Conservation (phyloP, 2,113 vertebrate genomes). For the Pungitius pungitius region DNA sequence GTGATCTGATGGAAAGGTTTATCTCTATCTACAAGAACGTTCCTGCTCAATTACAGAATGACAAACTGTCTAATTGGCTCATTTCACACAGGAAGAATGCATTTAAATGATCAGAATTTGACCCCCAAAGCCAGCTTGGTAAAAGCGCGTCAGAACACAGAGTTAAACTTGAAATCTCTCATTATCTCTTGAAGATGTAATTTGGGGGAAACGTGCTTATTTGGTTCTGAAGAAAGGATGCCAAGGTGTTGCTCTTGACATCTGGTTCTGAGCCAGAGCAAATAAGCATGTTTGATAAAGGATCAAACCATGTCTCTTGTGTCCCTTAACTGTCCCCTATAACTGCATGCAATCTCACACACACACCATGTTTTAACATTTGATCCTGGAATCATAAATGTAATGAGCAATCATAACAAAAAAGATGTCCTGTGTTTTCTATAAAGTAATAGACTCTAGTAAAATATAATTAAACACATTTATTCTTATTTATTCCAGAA, state of each 20-base stretch:
- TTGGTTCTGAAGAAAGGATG: not conserved
- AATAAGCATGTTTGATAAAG: not conserved
- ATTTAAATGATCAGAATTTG: not conserved
- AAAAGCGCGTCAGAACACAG: too few species aligned
- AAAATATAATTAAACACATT: too few species aligned
- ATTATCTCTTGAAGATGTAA: too few species aligned
- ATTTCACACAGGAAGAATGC: not conserved
- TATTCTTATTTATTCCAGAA: conserved; percentile 9
- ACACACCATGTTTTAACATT: not conserved
- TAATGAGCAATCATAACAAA: not conserved
- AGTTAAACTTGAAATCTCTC: not conserved
- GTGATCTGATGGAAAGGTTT: not conserved
- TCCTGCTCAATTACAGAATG: not conserved
- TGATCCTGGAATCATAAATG: not conserved
- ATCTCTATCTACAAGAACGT: not conserved
- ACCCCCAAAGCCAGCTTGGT: not conserved
- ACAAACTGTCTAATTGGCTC: conserved; percentile 2
- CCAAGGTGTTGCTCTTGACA: not conserved
- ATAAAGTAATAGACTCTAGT: too few species aligned
- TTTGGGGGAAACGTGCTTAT: not conserved
- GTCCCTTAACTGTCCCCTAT: conserved; percentile 22
- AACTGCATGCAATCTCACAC: conserved; percentile 28
- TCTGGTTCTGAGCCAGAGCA: not conserved
- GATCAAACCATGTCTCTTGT: not conserved
- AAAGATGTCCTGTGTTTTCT: not conserved